Base-by-base conservation (phyloP, 2,888 invertebrate species). In the Craniophora ligustri region DNA sequence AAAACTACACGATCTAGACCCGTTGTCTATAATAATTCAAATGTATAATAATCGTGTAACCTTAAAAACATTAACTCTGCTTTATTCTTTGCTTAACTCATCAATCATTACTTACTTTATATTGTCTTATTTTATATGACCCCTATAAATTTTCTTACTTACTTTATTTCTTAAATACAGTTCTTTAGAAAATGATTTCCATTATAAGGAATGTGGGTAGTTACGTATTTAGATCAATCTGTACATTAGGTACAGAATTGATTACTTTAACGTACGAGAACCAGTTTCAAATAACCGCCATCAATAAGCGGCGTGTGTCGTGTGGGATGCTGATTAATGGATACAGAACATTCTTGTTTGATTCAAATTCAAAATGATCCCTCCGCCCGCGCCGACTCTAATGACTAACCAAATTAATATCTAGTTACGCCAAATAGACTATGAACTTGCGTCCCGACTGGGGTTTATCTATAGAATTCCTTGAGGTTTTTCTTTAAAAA, bases 401-500 rank as follows among this genome's bases (percentile, higher is more conserved):
- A 72, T 60, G 72, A 72, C 67, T 71, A 71, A 67, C 68, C 48
- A 56, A 72, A 71, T 72, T 66, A 70, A 70, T 67, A 60, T 51
- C 45, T 35, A 51, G 55, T 70, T 55, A 44, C 15, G 11, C 10
- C 5, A 32, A 57, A n/a, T 5, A 40, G 35, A 23, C 6, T 30
- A 36, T 39, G 49, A 40, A 40, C 45, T 51, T 69, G 15, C n/a
- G 23, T 3, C n/a, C n/a, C n/a, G 1, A 2, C 10, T 5, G n/a
- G 26, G n/a, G 26, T 1, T 26, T 23, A 10, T 23, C 3, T 23
- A 23, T 23, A 23, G 23, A 23, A 23, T 23, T 10, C 10, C 23
- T 5, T 23, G 23, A 23, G n/a, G n/a, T n/a, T n/a, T n/a, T n/a
- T n/a, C n/a, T n/a, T n/a, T n/a, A n/a, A n/a, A n/a, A n/a, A n/a